Conservation (phyloP, 1,140 invertebrate genomes). For the Cryptotermes secundus region DNA sequence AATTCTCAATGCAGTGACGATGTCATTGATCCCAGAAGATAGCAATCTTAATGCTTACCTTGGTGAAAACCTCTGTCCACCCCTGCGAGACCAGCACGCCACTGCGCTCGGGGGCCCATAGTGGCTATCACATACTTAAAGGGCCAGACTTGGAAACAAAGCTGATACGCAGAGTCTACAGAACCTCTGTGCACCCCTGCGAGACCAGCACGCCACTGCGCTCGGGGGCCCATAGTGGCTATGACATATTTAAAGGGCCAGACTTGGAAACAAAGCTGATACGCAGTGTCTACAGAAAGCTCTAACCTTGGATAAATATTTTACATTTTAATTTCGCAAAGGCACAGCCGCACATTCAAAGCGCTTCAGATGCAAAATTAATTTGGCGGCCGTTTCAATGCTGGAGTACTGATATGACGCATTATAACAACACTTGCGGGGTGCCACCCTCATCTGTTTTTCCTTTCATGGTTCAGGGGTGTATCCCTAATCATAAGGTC, state of each 20-base stretch:
- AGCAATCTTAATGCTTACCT: no score
- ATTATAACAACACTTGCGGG: neutral
- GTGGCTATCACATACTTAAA: neutral
- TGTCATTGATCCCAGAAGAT: no score
- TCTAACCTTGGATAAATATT: slow-evolving; percentile 7
- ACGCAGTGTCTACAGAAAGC: neutral
- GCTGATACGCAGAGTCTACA: neutral
- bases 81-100: no score
- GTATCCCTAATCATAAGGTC: neutral
- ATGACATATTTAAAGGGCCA: neutral
- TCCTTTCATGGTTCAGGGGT: neutral
- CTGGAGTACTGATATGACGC: neutral
- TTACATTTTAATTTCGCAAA: slow-evolving; percentile 12
- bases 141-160: neutral
- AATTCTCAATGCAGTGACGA: no score
- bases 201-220: no score
- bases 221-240: neutral
- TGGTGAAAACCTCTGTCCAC: no score
- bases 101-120: neutral
- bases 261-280: neutral
- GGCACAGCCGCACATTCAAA: neutral
- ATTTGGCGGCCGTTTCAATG: neutral
- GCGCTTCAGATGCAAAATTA: neutral
- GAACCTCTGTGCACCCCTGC: no score
- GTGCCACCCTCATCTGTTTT: no score